Conservation (phyloP, 2,797 vertebrate species). For the Alosa sapidissima region DNA sequence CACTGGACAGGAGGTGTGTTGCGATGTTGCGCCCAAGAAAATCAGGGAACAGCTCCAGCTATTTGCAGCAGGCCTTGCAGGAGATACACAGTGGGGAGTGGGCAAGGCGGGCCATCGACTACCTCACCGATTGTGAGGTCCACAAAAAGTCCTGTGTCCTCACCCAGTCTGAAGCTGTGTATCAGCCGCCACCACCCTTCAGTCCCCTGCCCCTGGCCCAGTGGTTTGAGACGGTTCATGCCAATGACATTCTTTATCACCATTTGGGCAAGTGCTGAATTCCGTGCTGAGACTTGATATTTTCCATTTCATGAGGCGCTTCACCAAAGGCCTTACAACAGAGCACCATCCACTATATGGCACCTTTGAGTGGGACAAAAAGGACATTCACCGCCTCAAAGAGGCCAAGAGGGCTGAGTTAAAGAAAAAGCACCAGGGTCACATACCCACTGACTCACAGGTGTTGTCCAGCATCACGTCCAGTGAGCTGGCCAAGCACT, state of each 20-base stretch:
- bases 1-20: conserved; percentile 32
- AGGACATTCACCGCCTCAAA: conserved; percentile 38
- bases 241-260: neutral
- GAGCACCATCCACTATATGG: conserved; percentile 46
- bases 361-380: conserved; percentile 48
- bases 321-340: conserved; percentile 35
- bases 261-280: neutral
- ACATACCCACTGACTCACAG: conserved; percentile 25
- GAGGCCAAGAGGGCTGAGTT: conserved; percentile 42
- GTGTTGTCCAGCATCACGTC: conserved; percentile 36
- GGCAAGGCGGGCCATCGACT: conserved; percentile 23
- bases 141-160: conserved; percentile 9
- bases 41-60: conserved; percentile 38
- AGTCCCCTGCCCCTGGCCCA: neutral
- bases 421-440: conserved; percentile 24
- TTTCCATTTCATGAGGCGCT: conserved; percentile 46
- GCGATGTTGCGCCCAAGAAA: neutral
- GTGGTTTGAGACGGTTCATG: neutral
- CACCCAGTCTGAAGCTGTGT: neutral
- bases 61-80: conserved; percentile 33
- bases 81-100: conserved; percentile 45
- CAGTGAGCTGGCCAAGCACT: conserved; percentile 40
- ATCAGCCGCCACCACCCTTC: neutral
- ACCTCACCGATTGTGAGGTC: conserved; percentile 30
- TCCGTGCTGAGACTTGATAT: conserved; percentile 24